A percentile compares a stretch with the other conserved stretches of the same genome.
These are phyloP conservation scores for Rotaria socialis DNA, from an alignment of 2,888 invertebrate species.

Conservation along the genomic window DNA sequence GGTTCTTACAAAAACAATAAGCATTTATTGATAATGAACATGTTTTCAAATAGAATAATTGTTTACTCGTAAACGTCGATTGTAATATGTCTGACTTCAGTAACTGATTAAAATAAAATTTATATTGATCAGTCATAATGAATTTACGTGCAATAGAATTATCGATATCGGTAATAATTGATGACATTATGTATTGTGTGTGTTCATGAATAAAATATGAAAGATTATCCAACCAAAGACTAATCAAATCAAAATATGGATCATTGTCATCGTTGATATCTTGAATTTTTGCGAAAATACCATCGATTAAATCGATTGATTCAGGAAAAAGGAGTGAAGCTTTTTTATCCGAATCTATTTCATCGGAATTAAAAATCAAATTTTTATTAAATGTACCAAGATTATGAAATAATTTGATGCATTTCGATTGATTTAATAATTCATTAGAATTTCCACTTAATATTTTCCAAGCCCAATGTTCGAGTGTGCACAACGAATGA, in stretches of 20 bases:
- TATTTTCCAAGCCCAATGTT: background rate
- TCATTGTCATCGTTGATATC: background rate
- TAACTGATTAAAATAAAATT: background rate
- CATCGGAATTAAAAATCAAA: background rate
- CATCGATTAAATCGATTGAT: background rate
- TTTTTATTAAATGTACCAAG: background rate
- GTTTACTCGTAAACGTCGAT: background rate
- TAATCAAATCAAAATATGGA: background rate
- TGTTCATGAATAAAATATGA: background rate
- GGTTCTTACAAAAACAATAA: background rate
- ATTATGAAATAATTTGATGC: background rate
- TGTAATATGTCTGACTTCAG: background rate
- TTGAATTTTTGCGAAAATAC: background rate
- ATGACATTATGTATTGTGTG: background rate
- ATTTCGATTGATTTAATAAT: background rate
- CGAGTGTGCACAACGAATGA: background rate
- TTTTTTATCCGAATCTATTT: background rate
- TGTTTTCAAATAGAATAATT: background rate
- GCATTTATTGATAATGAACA: constrained; percentile 1
- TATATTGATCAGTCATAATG: background rate
- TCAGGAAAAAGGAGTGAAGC: background rate
- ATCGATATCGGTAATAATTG: background rate
- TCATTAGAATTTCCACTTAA: background rate
- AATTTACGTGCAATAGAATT: background rate
- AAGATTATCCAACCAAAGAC: background rate